Evolutionary conservation across 1,140 invertebrate genomes (phyloP).

Genomic region (Lepidotrigona ventralis): DNA sequence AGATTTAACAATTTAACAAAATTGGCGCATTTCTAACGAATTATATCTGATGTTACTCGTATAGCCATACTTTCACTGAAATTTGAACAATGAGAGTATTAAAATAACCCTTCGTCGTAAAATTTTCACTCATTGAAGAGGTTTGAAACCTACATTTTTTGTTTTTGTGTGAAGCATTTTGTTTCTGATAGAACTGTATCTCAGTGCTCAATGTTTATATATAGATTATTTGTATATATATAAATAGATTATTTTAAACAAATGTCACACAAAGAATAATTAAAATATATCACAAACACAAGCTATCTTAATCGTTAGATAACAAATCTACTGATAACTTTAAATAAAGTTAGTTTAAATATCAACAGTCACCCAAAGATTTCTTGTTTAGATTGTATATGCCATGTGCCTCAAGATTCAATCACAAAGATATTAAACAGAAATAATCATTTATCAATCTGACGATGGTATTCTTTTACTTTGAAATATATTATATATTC

Average conservation of each 20-base stretch:
- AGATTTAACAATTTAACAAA: background rate
- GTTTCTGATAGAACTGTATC: slow-evolving; percentile 11
- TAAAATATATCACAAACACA: background rate
- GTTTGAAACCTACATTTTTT: background rate
- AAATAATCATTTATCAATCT: no score
- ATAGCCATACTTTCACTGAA: slow-evolving; percentile 24
- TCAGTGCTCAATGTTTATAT: background rate
- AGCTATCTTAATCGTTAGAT: background rate
- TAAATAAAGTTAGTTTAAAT: background rate
- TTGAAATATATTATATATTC: background rate
- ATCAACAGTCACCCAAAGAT: background rate
- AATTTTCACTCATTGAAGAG: background rate
- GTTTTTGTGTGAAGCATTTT: slow-evolving; percentile 6
- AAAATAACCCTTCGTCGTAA: background rate
- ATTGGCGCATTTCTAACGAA: slow-evolving; percentile 12
- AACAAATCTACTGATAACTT: background rate
- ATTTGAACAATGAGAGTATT: slow-evolving; percentile 17
- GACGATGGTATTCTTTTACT: background rate
- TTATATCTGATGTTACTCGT: slow-evolving; percentile 23
- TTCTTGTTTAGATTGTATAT: background rate
- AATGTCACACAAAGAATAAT: background rate
- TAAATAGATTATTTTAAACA: background rate
- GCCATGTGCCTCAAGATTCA: background rate
- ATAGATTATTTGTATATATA: background rate
- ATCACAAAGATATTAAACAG: background rate